Percentiles rank a stretch among this genome's conserved stretches.
These are phyloP conservation scores for Cyanistes caeruleus DNA, from an alignment of 2,113 vertebrate genomes.

Conservation along the genomic window DNA sequence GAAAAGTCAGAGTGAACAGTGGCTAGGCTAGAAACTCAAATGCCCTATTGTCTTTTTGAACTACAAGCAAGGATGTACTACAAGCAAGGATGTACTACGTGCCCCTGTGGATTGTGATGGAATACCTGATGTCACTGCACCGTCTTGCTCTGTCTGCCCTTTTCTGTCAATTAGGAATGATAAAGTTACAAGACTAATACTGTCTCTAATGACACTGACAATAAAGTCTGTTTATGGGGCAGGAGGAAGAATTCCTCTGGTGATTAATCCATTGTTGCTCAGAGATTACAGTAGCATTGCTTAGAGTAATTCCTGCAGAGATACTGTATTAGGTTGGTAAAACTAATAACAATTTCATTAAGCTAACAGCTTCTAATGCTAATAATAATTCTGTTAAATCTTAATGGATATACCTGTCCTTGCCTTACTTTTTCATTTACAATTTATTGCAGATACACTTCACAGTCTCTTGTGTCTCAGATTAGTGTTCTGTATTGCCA, in stretches of 20 bases:
- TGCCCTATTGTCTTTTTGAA: background rate
- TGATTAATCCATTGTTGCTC: background rate
- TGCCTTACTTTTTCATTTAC: background rate
- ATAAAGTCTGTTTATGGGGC: background rate
- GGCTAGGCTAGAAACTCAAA: background rate
- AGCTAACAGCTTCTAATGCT: constrained; percentile 10
- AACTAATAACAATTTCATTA: constrained; percentile 14
- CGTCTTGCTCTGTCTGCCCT: background rate
- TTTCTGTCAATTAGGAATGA: background rate
- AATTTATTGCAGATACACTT: background rate
- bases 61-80: background rate
- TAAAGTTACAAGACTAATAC: background rate
- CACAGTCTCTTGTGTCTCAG: background rate
- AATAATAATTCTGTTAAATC: background rate
- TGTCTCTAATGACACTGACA: background rate
- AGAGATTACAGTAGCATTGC: background rate
- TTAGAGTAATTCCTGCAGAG: background rate
- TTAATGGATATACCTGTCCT: background rate
- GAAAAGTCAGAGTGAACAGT: background rate
- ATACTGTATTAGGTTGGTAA: background rate
- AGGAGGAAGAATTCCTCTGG: background rate
- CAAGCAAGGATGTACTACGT: background rate
- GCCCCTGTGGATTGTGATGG: background rate
- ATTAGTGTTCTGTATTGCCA: background rate
- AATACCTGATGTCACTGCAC: background rate